Conservation (phyloP, 2,797 vertebrate genomes). For the Gephyroberyx darwinii region DNA sequence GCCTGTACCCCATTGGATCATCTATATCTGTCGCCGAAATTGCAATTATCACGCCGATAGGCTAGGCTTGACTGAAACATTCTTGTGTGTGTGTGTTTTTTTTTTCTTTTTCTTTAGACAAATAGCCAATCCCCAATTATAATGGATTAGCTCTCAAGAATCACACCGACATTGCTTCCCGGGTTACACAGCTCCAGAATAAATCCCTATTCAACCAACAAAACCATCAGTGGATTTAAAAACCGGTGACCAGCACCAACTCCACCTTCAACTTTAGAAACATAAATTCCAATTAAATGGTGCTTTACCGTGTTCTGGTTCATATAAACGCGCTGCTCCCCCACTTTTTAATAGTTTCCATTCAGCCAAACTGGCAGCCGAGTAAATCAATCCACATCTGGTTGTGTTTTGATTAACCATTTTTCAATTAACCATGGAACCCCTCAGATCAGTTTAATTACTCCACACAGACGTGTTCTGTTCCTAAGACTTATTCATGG, state of each 20-base stretch:
- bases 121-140: slow-evolving; percentile 65
- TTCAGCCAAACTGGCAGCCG: slow-evolving; percentile 68
- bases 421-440: slow-evolving; percentile 73
- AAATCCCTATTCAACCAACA: slow-evolving; percentile 62
- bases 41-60: slow-evolving; percentile 48
- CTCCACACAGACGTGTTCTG: slow-evolving; percentile 42
- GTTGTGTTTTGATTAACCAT: slow-evolving; percentile 80
- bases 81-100: neutral
- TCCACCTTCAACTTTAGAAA: slow-evolving; percentile 65
- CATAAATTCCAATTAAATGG: slow-evolving; percentile 65
- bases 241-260: slow-evolving; percentile 44
- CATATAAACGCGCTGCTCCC: slow-evolving; percentile 50
- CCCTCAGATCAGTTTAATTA: slow-evolving; percentile 63
- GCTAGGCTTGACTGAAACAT: slow-evolving; percentile 13
- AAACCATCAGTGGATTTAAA: slow-evolving; percentile 56
- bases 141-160: slow-evolving; percentile 68
- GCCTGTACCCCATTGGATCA: slow-evolving; percentile 23
- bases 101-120: slow-evolving; percentile 34
- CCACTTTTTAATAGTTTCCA: slow-evolving; percentile 76
- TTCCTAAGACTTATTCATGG: slow-evolving; percentile 30
- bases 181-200: slow-evolving; percentile 62
- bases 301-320: slow-evolving; percentile 70
- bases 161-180: slow-evolving; percentile 58
- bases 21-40: slow-evolving; percentile 32
- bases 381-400: slow-evolving; percentile 84